A percentile compares a stretch with the other conserved stretches of the same genome.
These are phyloP conservation scores for Astyanax mexicanus DNA, from an alignment of 2,797 vertebrate genomes.

Conservation along the genomic window DNA sequence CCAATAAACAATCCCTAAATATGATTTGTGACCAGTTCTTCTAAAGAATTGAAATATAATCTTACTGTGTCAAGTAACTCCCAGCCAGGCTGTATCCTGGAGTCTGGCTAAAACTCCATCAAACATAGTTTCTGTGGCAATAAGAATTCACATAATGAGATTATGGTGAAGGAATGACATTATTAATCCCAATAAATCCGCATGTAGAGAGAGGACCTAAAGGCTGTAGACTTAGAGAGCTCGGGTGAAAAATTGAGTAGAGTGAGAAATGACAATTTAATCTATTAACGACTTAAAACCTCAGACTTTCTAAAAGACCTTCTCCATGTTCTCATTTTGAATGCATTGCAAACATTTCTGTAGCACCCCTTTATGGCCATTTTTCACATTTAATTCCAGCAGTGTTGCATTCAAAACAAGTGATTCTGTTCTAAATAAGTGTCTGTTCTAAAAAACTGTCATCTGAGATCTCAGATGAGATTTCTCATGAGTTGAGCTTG, in stretches of 20 bases:
- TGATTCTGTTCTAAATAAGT: neutral
- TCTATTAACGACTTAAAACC: neutral
- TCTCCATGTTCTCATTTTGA: neutral
- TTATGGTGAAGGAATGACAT: neutral
- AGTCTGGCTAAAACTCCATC: neutral
- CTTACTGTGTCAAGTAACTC: neutral
- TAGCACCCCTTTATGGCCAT: conserved; percentile 23
- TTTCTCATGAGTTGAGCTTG: neutral
- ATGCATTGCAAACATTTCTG: too few species aligned
- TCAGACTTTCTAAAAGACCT: neutral
- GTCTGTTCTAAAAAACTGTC: neutral
- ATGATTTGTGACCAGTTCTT: neutral
- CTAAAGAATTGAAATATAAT: neutral
- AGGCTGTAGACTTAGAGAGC: neutral
- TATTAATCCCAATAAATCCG: neutral
- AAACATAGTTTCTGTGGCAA: neutral
- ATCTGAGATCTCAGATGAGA: neutral
- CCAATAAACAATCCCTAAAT: too few species aligned
- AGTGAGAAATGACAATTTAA: neutral
- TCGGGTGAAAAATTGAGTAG: neutral
- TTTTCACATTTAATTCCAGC: neutral
- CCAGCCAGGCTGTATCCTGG: neutral
- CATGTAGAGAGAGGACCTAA: too few species aligned
- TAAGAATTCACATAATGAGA: neutral
- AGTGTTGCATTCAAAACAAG: neutral